Base-by-base conservation (phyloP, 1,140 invertebrate genomes). In the Aphelenchoides fujianensis region DNA sequence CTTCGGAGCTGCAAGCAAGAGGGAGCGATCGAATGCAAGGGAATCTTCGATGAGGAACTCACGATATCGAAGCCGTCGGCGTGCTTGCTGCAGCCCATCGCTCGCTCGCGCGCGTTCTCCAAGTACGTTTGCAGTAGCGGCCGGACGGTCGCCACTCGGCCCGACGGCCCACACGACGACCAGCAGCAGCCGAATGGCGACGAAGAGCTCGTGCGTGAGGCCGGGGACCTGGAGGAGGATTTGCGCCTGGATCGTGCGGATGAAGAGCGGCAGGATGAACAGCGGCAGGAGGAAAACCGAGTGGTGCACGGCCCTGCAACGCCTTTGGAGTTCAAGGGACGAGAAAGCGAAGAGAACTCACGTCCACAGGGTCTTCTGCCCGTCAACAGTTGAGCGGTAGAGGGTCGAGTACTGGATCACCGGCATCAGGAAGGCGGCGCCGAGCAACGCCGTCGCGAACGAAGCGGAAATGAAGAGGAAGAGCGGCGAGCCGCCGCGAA, bases 321-420 rank as follows among this genome's bases (percentile, higher is more conserved):
- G n/a, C n/a, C n/a, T n/a, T n/a, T n/a, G n/a, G 3, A 31, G 34
- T 70, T 77, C 70, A 82, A 7, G 7, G 27, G 37, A 19, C n/a
- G 12, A 76, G 30, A 76, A 31, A 34, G 32, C 79, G 64, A 85
- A 84, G 16, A 86, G 77, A 32, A 82, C 69, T 16, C 80, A 77
- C 63, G 81, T 83, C 79, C 82, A 81, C 52, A 84, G 80, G 12
- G 83, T 77, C 72, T 82, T 1, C 16, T 16, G 0, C 30, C 52
- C 27, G 19, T 74, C 66, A 9, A 57, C n/a, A 16, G 32, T 32
- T 27, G 69, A 31, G 12, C 75, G 28, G 48, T 73, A 75, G 9
- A 76, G 19, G 23, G 69, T 59, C 3, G 74, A 28, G 48, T 71
- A 75, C 73, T 75, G 74, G 53, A 75, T 12, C 0, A 61, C n/a